These are phyloP conservation scores for Elysia crispata DNA, from an alignment of 2,888 invertebrate species.

Conservation along the genomic window DNA sequence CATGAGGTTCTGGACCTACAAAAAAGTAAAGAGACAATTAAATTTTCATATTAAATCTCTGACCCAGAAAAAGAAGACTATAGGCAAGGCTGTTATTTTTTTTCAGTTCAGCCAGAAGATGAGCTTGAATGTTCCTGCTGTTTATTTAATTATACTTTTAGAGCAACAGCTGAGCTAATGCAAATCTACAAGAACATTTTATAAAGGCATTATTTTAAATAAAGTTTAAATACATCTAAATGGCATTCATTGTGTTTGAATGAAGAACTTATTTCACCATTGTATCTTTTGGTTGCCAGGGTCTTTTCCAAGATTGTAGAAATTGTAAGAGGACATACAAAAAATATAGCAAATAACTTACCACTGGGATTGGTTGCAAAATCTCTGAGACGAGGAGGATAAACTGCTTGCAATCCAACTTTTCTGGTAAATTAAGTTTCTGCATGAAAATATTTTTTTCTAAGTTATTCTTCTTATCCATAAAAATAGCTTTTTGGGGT, in stretches of 20 bases:
- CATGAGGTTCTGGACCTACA: slow-evolving; percentile 32
- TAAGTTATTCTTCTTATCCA: too few species aligned
- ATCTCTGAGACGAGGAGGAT: slow-evolving; percentile 35
- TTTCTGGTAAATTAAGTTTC: slow-evolving; percentile 40
- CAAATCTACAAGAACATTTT: slow-evolving; percentile 2
- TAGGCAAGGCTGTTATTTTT: too few species aligned
- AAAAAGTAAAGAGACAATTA: not conserved
- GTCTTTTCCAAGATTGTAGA: slow-evolving; percentile 75
- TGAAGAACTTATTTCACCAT: not conserved
- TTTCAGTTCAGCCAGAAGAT: too few species aligned
- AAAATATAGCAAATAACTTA: slow-evolving; percentile 24
- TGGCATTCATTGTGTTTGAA: not conserved
- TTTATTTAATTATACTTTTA: too few species aligned
- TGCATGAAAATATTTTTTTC: slow-evolving; percentile 24
- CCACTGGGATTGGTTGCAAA: slow-evolving; percentile 40
- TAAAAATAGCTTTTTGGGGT: too few species aligned
- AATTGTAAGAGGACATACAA: slow-evolving; percentile 81
- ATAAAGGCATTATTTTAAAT: too few species aligned
- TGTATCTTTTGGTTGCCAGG: not conserved
- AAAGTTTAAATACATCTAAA: not conserved
- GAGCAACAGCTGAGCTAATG: too few species aligned
- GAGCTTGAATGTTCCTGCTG: too few species aligned
- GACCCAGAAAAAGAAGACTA: slow-evolving; percentile 5
- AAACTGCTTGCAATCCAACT: slow-evolving; percentile 36
- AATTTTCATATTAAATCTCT: not conserved